These are phyloP conservation scores for Rachycentron canadum DNA, from an alignment of 2,797 vertebrate species.

Conservation along the genomic window DNA sequence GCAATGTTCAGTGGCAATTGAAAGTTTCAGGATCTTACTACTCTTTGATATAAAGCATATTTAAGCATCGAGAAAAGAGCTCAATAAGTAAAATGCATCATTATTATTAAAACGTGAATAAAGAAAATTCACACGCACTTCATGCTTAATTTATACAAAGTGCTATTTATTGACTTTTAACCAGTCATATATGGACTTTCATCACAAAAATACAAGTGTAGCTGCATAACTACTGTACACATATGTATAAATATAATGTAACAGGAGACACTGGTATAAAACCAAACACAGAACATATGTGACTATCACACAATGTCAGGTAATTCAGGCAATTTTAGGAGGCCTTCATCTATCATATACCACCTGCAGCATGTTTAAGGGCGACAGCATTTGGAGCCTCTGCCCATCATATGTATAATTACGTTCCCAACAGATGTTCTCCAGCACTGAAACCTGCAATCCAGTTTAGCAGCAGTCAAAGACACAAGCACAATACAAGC, in stretches of 20 bases:
- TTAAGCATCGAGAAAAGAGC: neutral
- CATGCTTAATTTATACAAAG: slow-evolving; percentile 27
- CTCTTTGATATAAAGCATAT: neutral
- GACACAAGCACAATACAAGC: slow-evolving; percentile 68
- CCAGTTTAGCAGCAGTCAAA: slow-evolving; percentile 65
- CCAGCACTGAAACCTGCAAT: slow-evolving; percentile 82
- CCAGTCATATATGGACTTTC: slow-evolving; percentile 4
- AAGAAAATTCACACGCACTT: neutral
- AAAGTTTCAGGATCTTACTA: neutral
- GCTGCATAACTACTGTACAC: slow-evolving; percentile 35
- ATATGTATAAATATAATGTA: slow-evolving; percentile 41
- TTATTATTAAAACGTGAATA: neutral
- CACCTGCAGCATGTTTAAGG: slow-evolving; percentile 73
- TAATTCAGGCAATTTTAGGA: slow-evolving; percentile 37
- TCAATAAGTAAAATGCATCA: neutral
- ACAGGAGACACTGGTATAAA: slow-evolving; percentile 30
- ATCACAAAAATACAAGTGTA: slow-evolving; percentile 40
- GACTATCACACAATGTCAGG: slow-evolving; percentile 51
- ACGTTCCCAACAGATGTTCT: slow-evolving; percentile 85
- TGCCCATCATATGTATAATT: slow-evolving; percentile 81
- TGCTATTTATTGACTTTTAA: slow-evolving; percentile 35
- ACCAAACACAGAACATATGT: slow-evolving; percentile 8
- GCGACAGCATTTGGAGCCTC: slow-evolving; percentile 61
- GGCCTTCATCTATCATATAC: slow-evolving; percentile 69
- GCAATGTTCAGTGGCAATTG: neutral